Base-by-base conservation (phyloP, 2,888 invertebrate species). In the Pimpla rufipes region DNA sequence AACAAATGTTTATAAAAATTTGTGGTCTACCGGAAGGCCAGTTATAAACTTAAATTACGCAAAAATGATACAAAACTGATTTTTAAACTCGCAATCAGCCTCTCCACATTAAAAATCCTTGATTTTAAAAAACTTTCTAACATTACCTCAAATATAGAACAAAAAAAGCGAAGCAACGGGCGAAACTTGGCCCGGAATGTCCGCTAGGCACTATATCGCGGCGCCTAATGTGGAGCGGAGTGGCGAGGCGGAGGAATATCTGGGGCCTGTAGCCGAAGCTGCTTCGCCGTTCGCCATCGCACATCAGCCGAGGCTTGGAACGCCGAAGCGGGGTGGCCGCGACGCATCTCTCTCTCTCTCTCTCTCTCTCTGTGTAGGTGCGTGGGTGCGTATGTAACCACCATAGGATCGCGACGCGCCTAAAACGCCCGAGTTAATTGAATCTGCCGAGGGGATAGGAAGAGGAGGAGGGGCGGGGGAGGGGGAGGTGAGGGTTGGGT, bases 381-480 rank as follows among this genome's bases (percentile, higher is more conserved):
- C 57, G 67, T 59, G 71, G 71, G 66, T 77, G 77, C 77, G 77
- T 73, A 40, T 66, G 74, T 74, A 66, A 78, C 74, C 81, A 68
- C 68, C 68, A 45, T 78, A 11, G 64, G 74, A 59, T 52, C 57
- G 77, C 68, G 62, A 64, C 59, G 59, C 52, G 70, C 37, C 78
- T 82, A 78, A 82, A 78, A 82, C 74, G 78, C 62, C 68, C 57
- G 81, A 82, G 73, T 78, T 82, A 82, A 82, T 82, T 82, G 78
- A 78, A 82, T 82, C 55, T 78, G 35, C 40, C 18, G 45, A 8
- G 50, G 23, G 47, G 73, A 73, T 59, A 77, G 29, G 29, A 29
- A 3, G 29, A 29, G 29, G 5, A 29, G 29, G 29, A 3, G 29
- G 29, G 29, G 29, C 29, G 29, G 29, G 2, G 29, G 2, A 5